Evolutionary conservation across 2,888 invertebrate species (phyloP).

Genomic region (Lymantria monacha): DNA sequence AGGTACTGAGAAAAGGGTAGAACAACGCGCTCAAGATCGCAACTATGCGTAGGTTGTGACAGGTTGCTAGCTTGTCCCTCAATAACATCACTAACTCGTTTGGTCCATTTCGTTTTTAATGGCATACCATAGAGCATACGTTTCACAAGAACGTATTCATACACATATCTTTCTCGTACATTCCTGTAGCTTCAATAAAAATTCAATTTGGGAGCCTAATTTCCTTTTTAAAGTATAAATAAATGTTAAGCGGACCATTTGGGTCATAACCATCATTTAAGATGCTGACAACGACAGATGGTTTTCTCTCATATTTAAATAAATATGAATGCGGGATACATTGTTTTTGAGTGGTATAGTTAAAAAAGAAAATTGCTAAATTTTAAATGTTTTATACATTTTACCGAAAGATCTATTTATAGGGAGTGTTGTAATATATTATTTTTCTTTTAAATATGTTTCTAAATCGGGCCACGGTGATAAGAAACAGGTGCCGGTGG

Average conservation of each 20-base stretch:
- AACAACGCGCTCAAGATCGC: constrained; percentile 12
- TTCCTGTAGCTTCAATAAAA: constrained; percentile 19
- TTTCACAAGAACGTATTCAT: constrained; percentile 10
- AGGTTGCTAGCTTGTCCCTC: constrained; percentile 29
- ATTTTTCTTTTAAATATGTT: too few relatives aligned
- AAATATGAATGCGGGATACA: constrained; percentile 4
- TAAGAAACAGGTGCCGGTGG: too few relatives aligned
- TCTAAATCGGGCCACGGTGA: too few relatives aligned
- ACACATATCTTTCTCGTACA: constrained; percentile 22
- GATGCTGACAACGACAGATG: constrained; percentile 14
- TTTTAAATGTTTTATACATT: too few relatives aligned
- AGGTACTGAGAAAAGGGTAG: neutral
- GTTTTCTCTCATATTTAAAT: constrained; percentile 21
- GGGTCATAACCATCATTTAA: constrained; percentile 6
- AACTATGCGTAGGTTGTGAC: constrained; percentile 30
- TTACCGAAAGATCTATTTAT: too few relatives aligned
- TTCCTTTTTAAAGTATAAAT: constrained; percentile 27
- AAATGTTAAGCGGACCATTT: constrained; percentile 21
- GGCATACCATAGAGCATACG: constrained; percentile 11
- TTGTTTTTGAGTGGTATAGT: too few relatives aligned
- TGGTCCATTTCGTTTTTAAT: constrained; percentile 10
- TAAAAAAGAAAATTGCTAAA: too few relatives aligned
- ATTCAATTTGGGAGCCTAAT: constrained; percentile 18
- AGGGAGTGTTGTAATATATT: too few relatives aligned
- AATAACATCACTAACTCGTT: constrained; percentile 26